Conservation (phyloP, 2,888 invertebrate species). For the Phyto melanocephala region DNA sequence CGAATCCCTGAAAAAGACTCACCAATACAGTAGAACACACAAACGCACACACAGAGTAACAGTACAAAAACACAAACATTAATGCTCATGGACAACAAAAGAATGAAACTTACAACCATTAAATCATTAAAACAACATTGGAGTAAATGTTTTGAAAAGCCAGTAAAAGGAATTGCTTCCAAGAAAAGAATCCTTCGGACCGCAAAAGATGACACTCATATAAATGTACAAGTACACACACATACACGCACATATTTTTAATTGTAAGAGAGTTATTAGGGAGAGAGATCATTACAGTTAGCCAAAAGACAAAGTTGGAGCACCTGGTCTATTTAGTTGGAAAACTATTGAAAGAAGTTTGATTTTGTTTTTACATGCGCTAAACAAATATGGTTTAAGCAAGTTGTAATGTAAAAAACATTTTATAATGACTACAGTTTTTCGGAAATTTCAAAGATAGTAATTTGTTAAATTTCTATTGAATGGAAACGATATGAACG, state of each 20-base stretch:
- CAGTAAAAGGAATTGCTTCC: conserved; percentile 77
- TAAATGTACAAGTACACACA: too few relatives aligned
- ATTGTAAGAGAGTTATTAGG: conserved; percentile 10
- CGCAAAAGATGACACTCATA: conserved; percentile 50
- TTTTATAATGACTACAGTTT: too few relatives aligned
- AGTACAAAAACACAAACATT: background rate
- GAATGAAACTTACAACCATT: conserved; percentile 37
- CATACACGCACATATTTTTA: background rate
- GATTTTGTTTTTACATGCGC: conserved; percentile 63
- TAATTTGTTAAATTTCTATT: too few relatives aligned
- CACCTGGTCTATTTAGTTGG: conserved; percentile 72
- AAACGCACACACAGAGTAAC: background rate
- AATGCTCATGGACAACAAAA: conserved; percentile 17
- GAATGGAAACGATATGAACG: too few relatives aligned
- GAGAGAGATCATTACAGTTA: conserved; percentile 10
- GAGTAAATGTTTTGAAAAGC: conserved; percentile 77
- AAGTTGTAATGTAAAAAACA: background rate
- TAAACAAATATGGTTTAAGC: conserved; percentile 37
- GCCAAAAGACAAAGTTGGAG: conserved; percentile 67
- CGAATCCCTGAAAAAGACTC: conserved; percentile 44
- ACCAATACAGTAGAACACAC: background rate
- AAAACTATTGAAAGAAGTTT: conserved; percentile 9
- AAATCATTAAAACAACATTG: conserved; percentile 67
- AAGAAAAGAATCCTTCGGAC: conserved; percentile 64
- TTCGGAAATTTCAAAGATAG: too few relatives aligned